These are phyloP conservation scores for Siderastrea siderea DNA, from an alignment of 92 coral and sea anemone genomes.

Conservation along the genomic window DNA sequence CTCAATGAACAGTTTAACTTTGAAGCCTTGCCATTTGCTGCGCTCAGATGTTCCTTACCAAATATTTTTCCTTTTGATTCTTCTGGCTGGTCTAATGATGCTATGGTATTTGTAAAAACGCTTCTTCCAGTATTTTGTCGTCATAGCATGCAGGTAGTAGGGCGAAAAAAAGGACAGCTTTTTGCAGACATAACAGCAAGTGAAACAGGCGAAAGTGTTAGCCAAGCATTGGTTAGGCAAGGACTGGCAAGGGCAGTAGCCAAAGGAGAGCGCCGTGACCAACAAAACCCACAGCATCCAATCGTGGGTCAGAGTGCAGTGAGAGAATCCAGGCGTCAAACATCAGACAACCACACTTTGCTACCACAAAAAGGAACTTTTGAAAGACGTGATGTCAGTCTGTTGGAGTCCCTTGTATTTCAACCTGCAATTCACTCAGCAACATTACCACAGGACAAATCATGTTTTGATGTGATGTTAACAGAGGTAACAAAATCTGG, in stretches of 20 bases:
- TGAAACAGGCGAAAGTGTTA: conserved; percentile 40
- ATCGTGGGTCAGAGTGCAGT: neutral
- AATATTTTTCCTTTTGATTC: conserved; percentile 59
- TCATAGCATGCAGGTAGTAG: conserved; percentile 44
- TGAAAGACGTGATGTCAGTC: neutral
- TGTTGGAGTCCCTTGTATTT: conserved; percentile 29
- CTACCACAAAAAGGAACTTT: neutral
- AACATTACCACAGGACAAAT: conserved; percentile 29
- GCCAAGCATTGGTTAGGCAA: conserved; percentile 14
- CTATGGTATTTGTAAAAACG: conserved; percentile 57
- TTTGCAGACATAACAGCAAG: conserved; percentile 53
- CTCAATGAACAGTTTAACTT: conserved; percentile 62
- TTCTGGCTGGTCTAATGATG: conserved; percentile 75
- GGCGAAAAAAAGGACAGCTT: conserved; percentile 40
- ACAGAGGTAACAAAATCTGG: conserved; percentile 75
- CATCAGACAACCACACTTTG: neutral
- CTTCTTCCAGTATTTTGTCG: conserved; percentile 61
- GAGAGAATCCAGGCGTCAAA: neutral
- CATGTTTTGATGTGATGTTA: conserved; percentile 70
- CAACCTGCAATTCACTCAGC: conserved; percentile 69
- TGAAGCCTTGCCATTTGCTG: conserved; percentile 69
- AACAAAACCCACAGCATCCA: neutral
- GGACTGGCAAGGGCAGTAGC: conserved; percentile 18
- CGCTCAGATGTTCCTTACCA: conserved; percentile 79
- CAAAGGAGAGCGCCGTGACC: neutral